Evolutionary conservation across 2,113 vertebrate species (phyloP).

Genomic region (Hassar affinis): DNA sequence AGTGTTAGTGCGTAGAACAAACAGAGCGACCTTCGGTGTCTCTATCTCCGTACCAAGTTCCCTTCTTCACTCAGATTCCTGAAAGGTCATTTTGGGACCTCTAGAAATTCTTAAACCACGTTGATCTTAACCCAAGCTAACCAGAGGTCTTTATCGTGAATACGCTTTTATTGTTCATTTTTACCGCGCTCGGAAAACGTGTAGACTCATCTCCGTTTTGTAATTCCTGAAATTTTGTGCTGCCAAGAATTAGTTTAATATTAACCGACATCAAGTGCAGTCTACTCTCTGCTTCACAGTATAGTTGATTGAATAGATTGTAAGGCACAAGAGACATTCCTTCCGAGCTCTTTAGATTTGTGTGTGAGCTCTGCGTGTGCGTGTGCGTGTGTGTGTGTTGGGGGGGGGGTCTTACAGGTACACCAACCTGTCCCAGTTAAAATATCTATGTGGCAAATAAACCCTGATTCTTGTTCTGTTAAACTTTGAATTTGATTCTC

Average conservation of each 20-base stretch:
- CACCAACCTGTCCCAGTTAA: constrained; percentile 4
- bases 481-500: neutral
- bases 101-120: constrained; percentile 24
- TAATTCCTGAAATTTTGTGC: constrained; percentile 21
- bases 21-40: neutral
- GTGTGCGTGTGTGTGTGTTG: no score
- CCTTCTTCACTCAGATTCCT: neutral
- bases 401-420: neutral
- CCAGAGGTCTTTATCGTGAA: constrained; percentile 40
- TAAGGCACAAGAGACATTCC: neutral
- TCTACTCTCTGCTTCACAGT: neutral
- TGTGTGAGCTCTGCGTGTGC: no score
- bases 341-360: neutral
- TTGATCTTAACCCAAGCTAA: constrained; percentile 42
- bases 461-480: constrained; percentile 7
- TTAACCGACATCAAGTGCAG: constrained; percentile 15
- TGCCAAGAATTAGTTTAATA: constrained; percentile 38
- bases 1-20: neutral
- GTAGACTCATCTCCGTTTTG: constrained; percentile 18
- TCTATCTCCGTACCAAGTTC: neutral
- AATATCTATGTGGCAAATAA: constrained; percentile 29
- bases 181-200: constrained; percentile 20
- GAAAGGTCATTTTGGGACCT: neutral
- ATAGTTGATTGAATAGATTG: neutral
- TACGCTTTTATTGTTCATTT: constrained; percentile 39